Evolutionary conservation across 2,113 vertebrate species (phyloP).

Genomic region (Phrynocephalus versicolor): DNA sequence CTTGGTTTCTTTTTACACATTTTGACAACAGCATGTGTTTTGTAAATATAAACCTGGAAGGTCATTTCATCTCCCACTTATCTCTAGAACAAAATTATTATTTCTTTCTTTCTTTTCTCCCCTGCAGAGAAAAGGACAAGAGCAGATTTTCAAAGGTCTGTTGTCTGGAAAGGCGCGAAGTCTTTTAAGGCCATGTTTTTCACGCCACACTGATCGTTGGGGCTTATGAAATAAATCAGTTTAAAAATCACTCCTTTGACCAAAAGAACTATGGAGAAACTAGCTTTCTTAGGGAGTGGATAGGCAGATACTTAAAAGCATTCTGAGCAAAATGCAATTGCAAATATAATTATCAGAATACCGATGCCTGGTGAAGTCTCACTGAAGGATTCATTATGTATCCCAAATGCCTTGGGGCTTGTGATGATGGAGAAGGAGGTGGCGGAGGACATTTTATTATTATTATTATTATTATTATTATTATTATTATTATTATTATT

Average conservation of each 20-base stretch:
- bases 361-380: too few relatives aligned
- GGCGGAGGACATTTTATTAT: too few relatives aligned
- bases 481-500: too few relatives aligned
- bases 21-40: conserved; percentile 14
- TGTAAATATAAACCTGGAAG: conserved; percentile 36
- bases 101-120: conserved; percentile 21
- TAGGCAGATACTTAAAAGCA: not conserved
- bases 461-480: too few relatives aligned
- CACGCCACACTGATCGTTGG: conserved; percentile 9
- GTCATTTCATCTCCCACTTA: conserved; percentile 38
- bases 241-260: not conserved
- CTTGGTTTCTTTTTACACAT: conserved; percentile 29
- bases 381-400: too few relatives aligned
- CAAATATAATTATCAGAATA: not conserved
- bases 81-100: conserved; percentile 30
- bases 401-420: too few relatives aligned
- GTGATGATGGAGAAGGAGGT: too few relatives aligned
- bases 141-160: conserved; percentile 13
- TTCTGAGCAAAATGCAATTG: not conserved
- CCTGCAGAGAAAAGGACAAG: conserved; percentile 52
- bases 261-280: not conserved
- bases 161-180: conserved; percentile 33
- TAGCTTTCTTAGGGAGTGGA: not conserved
- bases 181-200: conserved; percentile 45
- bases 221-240: not conserved